Percentiles rank a stretch among this genome's conserved stretches.
phyloP scores from a whole-genome alignment of 1,140 invertebrate species.

The Harlomillsia oculata region DNA sequence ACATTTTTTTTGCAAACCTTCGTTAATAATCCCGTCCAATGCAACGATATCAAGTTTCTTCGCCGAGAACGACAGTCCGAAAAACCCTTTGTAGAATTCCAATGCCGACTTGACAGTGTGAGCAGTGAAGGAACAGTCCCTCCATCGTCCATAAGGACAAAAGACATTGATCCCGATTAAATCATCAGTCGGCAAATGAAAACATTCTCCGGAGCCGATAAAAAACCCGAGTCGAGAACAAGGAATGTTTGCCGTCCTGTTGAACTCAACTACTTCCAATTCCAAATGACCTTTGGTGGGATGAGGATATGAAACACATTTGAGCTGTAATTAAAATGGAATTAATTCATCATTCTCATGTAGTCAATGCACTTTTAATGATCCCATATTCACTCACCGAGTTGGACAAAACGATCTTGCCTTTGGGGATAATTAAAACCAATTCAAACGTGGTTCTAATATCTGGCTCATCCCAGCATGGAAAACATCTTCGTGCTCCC shows the following conservation, averaged over 20 bases:
- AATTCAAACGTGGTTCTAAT: conserved; percentile 50
- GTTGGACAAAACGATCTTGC: conserved; percentile 38
- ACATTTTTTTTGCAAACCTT: too few species aligned
- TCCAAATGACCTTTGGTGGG: neutral
- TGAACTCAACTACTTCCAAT: conserved; percentile 29
- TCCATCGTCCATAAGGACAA: too few species aligned
- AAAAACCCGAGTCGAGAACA: conserved; percentile 33
- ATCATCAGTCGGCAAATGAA: too few species aligned
- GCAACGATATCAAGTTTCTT: too few species aligned
- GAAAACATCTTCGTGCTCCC: conserved; percentile 42
- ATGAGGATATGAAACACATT: conserved; percentile 21
- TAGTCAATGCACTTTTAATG: neutral
- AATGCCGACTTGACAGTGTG: too few species aligned
- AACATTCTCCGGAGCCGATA: too few species aligned
- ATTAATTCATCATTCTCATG: conserved; percentile 9
- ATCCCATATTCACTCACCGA: conserved; percentile 40
- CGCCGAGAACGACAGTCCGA: too few species aligned
- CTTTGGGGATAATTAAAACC: conserved; percentile 41
- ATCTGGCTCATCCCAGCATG: conserved; percentile 56
- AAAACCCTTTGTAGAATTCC: too few species aligned
- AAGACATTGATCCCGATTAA: too few species aligned
- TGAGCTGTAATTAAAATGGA: conserved; percentile 9
- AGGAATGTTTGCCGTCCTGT: conserved; percentile 35
- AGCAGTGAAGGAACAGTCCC: too few species aligned
- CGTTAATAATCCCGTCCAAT: too few species aligned